Evolutionary conservation across 1,140 invertebrate species (phyloP).

Genomic region (Neodiprion lecontei): DNA sequence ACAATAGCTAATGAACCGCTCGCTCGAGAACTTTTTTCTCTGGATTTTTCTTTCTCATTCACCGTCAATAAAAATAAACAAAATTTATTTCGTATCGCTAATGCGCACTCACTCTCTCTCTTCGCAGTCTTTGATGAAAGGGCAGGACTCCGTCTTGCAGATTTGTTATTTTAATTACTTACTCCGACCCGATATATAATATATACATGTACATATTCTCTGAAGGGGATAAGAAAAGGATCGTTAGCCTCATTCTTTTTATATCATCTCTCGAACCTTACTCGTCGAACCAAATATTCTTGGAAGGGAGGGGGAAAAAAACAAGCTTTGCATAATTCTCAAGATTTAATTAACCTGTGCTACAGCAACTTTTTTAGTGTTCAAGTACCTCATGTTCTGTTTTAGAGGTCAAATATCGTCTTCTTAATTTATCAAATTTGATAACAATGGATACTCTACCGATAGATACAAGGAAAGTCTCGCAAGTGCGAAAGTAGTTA

Average conservation of each 20-base stretch:
- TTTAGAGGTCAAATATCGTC: too few relatives aligned
- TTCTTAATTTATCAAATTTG: not conserved
- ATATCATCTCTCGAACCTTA: too few relatives aligned
- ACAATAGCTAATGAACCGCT: not conserved
- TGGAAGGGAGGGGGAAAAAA: too few relatives aligned
- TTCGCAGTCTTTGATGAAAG: conserved; percentile 16
- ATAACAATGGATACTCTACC: not conserved
- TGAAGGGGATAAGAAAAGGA: not conserved
- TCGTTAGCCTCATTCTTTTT: not conserved
- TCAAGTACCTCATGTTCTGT: too few relatives aligned
- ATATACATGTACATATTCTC: not conserved
- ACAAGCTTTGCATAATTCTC: too few relatives aligned
- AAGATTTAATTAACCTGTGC: too few relatives aligned
- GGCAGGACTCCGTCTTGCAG: conserved; percentile 8
- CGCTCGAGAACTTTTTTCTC: not conserved
- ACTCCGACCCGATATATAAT: not conserved
- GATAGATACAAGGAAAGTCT: not conserved
- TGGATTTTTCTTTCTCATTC: conserved; percentile 32
- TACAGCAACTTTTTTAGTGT: too few relatives aligned
- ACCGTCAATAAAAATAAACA: conserved; percentile 23
- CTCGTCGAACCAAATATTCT: too few relatives aligned
- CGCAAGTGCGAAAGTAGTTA: not conserved
- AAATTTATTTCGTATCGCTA: conserved; percentile 25
- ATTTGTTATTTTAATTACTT: conserved; percentile 24
- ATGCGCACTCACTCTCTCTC: conserved; percentile 10